Evolutionary conservation across 2,113 vertebrate genomes (phyloP), one percentile per base, ranked within the genome.

Genomic region (Ibidorhyncha struthersii): DNA sequence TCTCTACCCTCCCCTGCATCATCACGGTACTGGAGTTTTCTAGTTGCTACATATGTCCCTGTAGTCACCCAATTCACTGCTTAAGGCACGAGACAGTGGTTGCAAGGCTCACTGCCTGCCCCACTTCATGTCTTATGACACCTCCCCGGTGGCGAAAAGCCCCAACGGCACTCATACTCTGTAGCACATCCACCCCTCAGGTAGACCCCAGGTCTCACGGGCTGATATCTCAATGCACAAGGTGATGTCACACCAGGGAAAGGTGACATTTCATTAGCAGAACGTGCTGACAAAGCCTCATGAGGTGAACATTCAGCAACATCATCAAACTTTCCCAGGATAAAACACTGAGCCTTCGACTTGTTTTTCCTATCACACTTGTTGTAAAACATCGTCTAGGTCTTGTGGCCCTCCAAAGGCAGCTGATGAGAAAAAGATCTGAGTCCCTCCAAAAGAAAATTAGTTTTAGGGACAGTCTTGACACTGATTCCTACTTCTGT

Each of bases 191-290:
- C 50, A 92, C 15, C 32, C 20, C 62, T 69, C 11, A 8, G 38
- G n/a, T 3, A 79, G 63, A 87, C 20, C 36, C 62, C 13, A 14
- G 82, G 49, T 52, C 52, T 80, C 85, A 27, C 1, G 8, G 56
- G 49, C 53, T 93, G 45, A 17, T 69, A 82, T 80, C 78, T 53
- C 53, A 72, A 40, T 3, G 19, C 53, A 61, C 34, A 62, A 53
- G 58, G 67, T 86, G 85, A 92, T 72, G 78, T 66, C 58, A 61
- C 56, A 38, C 49, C 8, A 78, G 34, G 41, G 58, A 69, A 94
- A 95, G 82, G 92, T 93, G 82, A 93, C 92, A 94, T 96, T 95
- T 83, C 87, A 90, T 93, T 90, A 96, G 70, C 53, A 86, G 92
- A 95, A 94, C 14, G 9, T 90, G 90, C 84, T 96, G 95, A 96